These are phyloP conservation scores for Turdus rufiventris DNA, from an alignment of 2,113 vertebrate genomes.

Conservation along the genomic window DNA sequence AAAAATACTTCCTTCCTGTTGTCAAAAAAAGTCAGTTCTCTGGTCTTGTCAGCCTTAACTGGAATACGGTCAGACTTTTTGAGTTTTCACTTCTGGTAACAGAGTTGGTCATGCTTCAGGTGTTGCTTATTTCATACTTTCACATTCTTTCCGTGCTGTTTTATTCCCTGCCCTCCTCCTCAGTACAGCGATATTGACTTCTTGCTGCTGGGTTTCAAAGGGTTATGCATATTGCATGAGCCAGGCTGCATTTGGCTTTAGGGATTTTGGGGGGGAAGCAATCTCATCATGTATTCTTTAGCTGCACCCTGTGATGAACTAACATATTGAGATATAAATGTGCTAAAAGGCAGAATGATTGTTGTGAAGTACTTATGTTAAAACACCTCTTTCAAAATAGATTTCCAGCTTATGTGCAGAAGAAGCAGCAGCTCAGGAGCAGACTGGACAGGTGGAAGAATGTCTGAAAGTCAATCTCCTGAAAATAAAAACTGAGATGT, in stretches of 20 bases:
- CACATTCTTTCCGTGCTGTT: background rate
- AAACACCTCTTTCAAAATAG: constrained; percentile 66
- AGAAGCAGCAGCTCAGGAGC: constrained; percentile 95
- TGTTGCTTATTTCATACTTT: background rate
- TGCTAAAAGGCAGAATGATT: background rate
- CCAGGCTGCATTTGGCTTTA: background rate
- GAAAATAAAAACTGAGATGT: constrained; percentile 88
- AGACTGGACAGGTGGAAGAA: constrained; percentile 96
- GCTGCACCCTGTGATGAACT: background rate
- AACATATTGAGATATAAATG: background rate
- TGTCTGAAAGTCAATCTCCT: constrained; percentile 95
- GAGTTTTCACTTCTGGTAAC: background rate
- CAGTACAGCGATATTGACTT: background rate
- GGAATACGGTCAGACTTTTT: background rate
- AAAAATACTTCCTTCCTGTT: background rate
- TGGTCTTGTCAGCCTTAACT: background rate
- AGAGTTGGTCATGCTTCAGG: background rate
- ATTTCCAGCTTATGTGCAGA: constrained; percentile 90
- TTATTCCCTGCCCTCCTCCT: background rate
- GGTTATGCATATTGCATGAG: background rate
- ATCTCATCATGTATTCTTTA: background rate
- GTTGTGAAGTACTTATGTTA: background rate
- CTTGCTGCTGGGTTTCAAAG: background rate
- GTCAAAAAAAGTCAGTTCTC: background rate
- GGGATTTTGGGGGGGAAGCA: background rate